phyloP scores from a whole-genome alignment of 2,113 vertebrate species.

The Polyodon spathula region DNA sequence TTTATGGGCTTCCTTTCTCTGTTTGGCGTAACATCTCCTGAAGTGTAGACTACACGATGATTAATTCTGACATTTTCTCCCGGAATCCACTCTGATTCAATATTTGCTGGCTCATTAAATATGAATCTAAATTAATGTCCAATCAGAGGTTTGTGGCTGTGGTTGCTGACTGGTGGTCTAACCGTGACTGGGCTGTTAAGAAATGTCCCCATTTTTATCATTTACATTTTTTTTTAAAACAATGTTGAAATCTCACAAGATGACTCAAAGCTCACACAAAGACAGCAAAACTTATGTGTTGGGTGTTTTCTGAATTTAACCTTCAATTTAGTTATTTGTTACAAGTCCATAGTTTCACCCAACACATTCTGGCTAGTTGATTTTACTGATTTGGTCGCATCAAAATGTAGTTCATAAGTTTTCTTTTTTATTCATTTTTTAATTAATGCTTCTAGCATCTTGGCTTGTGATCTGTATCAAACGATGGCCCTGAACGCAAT shows the following conservation, averaged over 20 bases:
- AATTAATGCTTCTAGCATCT: background rate
- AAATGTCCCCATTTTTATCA: background rate
- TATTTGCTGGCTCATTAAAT: constrained; percentile 45
- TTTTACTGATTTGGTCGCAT: too few species aligned
- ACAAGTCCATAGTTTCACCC: too few species aligned
- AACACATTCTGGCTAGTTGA: too few species aligned
- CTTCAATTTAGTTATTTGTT: too few species aligned
- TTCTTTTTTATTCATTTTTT: too few species aligned
- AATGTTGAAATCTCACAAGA: background rate
- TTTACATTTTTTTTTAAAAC: background rate
- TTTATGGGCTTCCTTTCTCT: constrained; percentile 31
- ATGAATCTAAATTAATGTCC: constrained; percentile 44
- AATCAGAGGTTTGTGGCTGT: constrained; percentile 29
- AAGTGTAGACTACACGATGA: constrained; percentile 28
- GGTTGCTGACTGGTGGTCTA: constrained; percentile 22
- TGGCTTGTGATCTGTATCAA: constrained; percentile 2
- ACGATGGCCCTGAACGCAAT: background rate
- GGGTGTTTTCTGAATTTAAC: too few species aligned
- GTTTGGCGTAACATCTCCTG: background rate
- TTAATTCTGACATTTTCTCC: constrained; percentile 35
- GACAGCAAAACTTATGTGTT: too few species aligned
- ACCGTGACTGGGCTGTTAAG: constrained; percentile 22
- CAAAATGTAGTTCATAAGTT: too few species aligned
- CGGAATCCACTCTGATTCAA: constrained; percentile 42
- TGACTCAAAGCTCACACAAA: background rate